Evolutionary conservation across 2,888 invertebrate species (phyloP), one percentile per base, ranked within the genome.

Genomic region (Eulithis prunata): DNA sequence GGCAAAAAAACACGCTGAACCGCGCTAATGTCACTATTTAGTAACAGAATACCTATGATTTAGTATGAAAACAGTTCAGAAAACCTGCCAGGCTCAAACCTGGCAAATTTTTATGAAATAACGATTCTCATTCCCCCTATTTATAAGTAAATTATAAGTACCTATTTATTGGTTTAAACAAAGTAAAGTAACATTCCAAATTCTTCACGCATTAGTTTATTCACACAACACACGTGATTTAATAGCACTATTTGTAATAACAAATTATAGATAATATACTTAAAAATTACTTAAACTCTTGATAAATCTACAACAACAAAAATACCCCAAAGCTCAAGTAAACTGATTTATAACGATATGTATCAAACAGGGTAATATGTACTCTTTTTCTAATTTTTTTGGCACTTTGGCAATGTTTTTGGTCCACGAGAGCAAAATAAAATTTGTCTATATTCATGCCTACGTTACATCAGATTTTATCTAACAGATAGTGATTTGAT

Each of bases 401-500:
- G 47, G 14, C 47, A 47, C 21, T 49, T 49, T 49, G 49, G 49
- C 49, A 49, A 49, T 21, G 11, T 10, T 49, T 49, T 49, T 11
- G 49, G 49, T 21, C 49, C 21, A 49, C 11, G 13, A 21, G 11
- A 49, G 8, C 4, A 11, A 21, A 21, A 49, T 21, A 21, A 41
- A 14, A 41, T 7, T 7, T 8, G 4, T 32, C 6, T 32, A 8
- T 21, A 11, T 41, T 41, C 41, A 11, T 10, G 49, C 3, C 8
- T 28, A 51, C 49, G 49, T 21, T 21, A 21, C 21, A 21, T 2
- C 21, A 21, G 21, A 21, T 21, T 21, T 21, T 21, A 21, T 21
- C 21, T 21, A 21, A 2, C 21, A 1, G 21, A 21, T 21, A 21
- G 21, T 21, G 21, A 21, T 21, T 1, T 21, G 21, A 21, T 21